Evolutionary conservation across 2,113 vertebrate species (phyloP).

Genomic region (Urocolius indicus): DNA sequence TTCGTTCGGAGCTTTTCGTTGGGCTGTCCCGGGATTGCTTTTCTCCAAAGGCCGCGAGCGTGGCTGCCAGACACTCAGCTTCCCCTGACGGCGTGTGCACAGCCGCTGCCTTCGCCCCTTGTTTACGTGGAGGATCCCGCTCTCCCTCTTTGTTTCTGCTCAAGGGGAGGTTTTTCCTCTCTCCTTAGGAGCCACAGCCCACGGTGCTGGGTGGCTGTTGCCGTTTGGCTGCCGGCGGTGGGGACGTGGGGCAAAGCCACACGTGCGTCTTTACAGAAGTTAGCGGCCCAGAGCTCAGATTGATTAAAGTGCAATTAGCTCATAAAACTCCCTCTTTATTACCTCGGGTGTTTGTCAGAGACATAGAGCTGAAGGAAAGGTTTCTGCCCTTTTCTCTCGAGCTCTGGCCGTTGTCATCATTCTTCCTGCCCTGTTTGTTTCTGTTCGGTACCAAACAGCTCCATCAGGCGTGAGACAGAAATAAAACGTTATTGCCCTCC

Average conservation of each 20-base stretch:
- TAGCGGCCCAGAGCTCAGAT: conserved; percentile 46
- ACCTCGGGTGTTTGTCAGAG: conserved; percentile 28
- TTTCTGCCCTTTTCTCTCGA: neutral
- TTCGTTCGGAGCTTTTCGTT: neutral
- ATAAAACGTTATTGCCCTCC: conserved; percentile 43
- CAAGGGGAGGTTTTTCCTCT: neutral
- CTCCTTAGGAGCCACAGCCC: neutral
- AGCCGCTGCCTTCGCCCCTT: neutral
- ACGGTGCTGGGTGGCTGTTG: neutral
- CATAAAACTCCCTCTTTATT: conserved; percentile 48
- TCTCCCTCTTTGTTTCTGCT: neutral
- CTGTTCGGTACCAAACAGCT: neutral
- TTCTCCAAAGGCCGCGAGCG: neutral
- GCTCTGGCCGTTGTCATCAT: neutral
- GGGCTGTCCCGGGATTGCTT: conserved; percentile 16
- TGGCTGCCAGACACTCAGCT: neutral
- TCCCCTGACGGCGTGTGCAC: neutral
- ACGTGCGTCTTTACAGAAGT: neutral
- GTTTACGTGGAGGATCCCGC: neutral
- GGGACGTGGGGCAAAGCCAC: neutral
- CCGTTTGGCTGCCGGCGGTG: neutral
- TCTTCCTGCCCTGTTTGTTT: neutral
- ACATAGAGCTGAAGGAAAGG: neutral
- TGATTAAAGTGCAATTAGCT: conserved; percentile 58
- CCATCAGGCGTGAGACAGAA: conserved; percentile 8